phyloP scores from a whole-genome alignment of 2,888 invertebrate genomes.

The Branchipolynoe longqiensis region DNA sequence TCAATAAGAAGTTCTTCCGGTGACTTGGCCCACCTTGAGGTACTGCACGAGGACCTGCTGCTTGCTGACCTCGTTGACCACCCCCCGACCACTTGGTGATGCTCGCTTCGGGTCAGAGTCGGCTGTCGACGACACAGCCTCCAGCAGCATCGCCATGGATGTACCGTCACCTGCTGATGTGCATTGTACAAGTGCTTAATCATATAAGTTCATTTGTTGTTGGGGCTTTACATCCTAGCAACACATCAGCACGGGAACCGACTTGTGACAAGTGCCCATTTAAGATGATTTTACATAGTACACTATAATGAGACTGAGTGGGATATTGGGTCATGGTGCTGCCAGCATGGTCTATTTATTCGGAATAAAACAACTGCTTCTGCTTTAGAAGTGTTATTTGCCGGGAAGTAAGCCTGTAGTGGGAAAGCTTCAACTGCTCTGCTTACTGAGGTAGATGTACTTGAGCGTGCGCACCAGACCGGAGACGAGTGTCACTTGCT shows the following conservation, averaged over 20 bases:
- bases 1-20: no score
- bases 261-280: no score
- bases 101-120: not conserved
- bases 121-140: not conserved
- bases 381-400: no score
- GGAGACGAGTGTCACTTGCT: not conserved
- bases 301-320: no score
- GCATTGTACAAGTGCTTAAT: not conserved
- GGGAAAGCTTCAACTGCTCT: not conserved
- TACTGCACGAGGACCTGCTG: conserved; percentile 86
- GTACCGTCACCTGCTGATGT: not conserved
- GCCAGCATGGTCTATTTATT: no score
- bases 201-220: not conserved
- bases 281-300: no score
- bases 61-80: conserved; percentile 78
- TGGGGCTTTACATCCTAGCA: not conserved
- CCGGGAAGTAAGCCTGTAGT: no score
- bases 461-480: conserved; percentile 15
- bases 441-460: conserved; percentile 56
- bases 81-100: conserved; percentile 9
- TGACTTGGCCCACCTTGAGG: conserved; percentile 83
- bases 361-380: no score
- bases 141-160: not conserved
- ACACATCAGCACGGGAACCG: no score
- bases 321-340: no score